Conservation (phyloP, 2,888 invertebrate species). For the Hirtodrosophila histrioides region DNA sequence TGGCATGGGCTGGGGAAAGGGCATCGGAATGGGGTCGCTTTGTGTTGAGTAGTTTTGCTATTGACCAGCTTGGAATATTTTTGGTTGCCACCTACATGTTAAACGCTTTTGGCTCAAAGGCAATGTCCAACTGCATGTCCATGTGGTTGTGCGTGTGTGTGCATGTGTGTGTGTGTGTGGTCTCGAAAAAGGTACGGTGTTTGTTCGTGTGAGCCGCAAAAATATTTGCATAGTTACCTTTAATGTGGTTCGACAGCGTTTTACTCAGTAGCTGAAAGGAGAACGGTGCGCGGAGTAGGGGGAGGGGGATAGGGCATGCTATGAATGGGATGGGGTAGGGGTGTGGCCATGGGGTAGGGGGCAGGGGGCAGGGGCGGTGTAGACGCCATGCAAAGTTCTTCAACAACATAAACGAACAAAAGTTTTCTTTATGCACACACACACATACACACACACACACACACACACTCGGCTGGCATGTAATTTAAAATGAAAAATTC, state of each 20-base stretch:
- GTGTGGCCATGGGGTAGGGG: neutral
- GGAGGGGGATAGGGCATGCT: neutral
- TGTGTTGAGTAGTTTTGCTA: constrained; percentile 49
- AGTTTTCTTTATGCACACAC: constrained; percentile 61
- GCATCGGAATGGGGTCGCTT: neutral
- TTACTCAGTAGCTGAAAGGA: constrained; percentile 22
- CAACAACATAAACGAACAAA: constrained; percentile 72
- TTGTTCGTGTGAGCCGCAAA: constrained; percentile 80
- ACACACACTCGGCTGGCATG: constrained; percentile 19
- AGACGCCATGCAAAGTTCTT: constrained; percentile 61
- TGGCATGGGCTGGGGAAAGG: constrained; percentile 5
- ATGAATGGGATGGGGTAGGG: neutral
- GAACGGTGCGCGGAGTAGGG: constrained; percentile 1
- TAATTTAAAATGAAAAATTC: constrained; percentile 80
- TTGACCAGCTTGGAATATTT: constrained; percentile 75
- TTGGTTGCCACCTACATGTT: constrained; percentile 58
- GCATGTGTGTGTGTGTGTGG: constrained; percentile 18
- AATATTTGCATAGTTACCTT: constrained; percentile 84
- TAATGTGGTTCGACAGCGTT: constrained; percentile 81
- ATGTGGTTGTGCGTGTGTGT: neutral
- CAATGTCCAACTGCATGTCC: constrained; percentile 20
- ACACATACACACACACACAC: constrained; percentile 27
- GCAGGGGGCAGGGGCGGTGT: constrained; percentile 11
- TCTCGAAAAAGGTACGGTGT: constrained; percentile 55
- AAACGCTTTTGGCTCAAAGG: constrained; percentile 41